These are phyloP conservation scores for Protonibea diacanthus DNA, from an alignment of 2,797 vertebrate genomes.

Conservation along the genomic window DNA sequence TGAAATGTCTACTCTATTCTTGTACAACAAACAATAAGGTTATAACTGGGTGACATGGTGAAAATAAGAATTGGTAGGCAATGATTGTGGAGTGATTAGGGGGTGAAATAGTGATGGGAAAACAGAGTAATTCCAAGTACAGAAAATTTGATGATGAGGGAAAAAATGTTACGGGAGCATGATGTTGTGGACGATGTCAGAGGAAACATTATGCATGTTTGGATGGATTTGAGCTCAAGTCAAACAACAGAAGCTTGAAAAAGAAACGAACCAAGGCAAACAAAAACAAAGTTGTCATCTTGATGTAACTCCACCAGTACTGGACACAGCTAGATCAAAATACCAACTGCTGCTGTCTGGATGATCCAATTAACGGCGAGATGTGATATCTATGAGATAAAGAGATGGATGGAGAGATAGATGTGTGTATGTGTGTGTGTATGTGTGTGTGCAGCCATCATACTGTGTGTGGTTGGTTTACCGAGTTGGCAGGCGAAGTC, in stretches of 20 bases:
- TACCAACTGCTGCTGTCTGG: constrained; percentile 12
- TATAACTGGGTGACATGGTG: neutral
- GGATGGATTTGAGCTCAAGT: neutral
- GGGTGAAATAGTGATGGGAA: neutral
- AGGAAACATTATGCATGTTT: neutral
- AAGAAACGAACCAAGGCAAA: constrained; percentile 2
- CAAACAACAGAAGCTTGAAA: neutral
- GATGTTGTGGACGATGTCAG: neutral
- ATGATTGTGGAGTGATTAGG: constrained; percentile 22
- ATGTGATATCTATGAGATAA: constrained; percentile 61
- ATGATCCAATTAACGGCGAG: constrained; percentile 38
- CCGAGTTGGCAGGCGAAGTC: constrained; percentile 62
- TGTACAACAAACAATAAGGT: constrained; percentile 46
- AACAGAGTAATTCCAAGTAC: neutral
- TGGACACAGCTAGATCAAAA: constrained; percentile 33
- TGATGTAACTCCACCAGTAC: neutral
- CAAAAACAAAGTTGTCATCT: constrained; percentile 4
- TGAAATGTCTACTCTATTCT: constrained; percentile 56
- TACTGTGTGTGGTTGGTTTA: constrained; percentile 63
- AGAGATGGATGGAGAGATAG: constrained; percentile 34
- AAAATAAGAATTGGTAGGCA: constrained; percentile 5
- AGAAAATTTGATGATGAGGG: constrained; percentile 12
- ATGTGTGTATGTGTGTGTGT: constrained; percentile 8
- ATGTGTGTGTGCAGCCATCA: constrained; percentile 14
- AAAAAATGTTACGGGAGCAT: constrained; percentile 8